These are phyloP conservation scores for Dendrocopos noguchii DNA, from an alignment of 2,113 vertebrate genomes.

Conservation along the genomic window DNA sequence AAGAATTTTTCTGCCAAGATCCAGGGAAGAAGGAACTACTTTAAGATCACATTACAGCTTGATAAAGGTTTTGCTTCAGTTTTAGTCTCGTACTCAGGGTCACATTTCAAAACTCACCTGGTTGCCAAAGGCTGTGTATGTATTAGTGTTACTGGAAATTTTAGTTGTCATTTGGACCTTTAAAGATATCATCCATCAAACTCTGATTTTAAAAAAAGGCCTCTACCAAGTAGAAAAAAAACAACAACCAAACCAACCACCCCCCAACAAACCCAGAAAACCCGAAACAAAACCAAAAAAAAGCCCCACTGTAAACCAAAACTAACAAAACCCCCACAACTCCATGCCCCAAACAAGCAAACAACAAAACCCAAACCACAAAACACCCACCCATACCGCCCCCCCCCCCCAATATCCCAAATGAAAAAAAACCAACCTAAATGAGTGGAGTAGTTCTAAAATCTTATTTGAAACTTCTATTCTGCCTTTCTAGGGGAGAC, in stretches of 20 bases:
- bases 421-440: neutral
- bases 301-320: neutral
- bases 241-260: too few relatives aligned
- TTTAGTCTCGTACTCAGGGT: neutral
- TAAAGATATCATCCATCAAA: neutral
- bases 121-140: neutral
- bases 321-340: too few relatives aligned
- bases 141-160: neutral
- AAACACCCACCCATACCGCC: too few relatives aligned
- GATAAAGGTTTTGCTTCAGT: neutral
- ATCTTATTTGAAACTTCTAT: slow-evolving; percentile 65
- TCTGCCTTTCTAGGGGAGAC: slow-evolving; percentile 87
- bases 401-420: too few relatives aligned
- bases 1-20: neutral
- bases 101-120: neutral
- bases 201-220: neutral
- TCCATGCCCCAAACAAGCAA: too few relatives aligned
- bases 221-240: too few relatives aligned
- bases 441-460: slow-evolving; percentile 3
- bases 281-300: neutral
- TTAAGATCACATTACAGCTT: neutral
- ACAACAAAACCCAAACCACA: too few relatives aligned
- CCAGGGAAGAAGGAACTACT: neutral
- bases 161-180: neutral
- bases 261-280: too few relatives aligned